Conservation (phyloP, 2,888 invertebrate species). For the Tribolium freemani region DNA sequence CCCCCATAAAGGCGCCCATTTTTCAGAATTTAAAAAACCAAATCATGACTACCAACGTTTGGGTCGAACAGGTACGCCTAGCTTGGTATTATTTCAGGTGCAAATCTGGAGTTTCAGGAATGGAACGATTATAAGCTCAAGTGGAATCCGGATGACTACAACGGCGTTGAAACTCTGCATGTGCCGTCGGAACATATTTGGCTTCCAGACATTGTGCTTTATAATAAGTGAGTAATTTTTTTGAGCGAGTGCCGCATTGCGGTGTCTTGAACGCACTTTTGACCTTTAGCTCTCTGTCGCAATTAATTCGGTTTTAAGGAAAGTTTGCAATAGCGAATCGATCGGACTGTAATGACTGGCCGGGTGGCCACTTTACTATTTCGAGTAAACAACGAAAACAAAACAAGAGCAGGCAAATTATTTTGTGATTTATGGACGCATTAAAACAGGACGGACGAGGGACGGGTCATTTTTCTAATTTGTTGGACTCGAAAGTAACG, state of each 20-base stretch:
- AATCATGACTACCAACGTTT: constrained; percentile 98
- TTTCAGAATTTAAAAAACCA: constrained; percentile 98
- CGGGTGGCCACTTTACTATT: too few relatives aligned
- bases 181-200: constrained; percentile 98
- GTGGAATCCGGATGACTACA: constrained; percentile 97
- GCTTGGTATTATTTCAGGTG: constrained; percentile 33
- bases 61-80: constrained; percentile 91
- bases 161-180: constrained; percentile 93
- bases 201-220: constrained; percentile 97
- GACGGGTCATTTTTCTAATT: too few relatives aligned
- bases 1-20: not conserved
- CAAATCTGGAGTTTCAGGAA: constrained; percentile 74
- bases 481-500: too few relatives aligned
- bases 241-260: not conserved
- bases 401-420: too few relatives aligned
- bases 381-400: too few relatives aligned
- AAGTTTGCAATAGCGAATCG: not conserved
- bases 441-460: too few relatives aligned
- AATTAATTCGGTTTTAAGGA: not conserved
- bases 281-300: not conserved
- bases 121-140: constrained; percentile 96
- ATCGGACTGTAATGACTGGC: not conserved
- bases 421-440: too few relatives aligned
- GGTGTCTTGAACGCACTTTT: not conserved
- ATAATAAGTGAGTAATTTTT: constrained; percentile 88